Evolutionary conservation across 2,888 invertebrate genomes (phyloP).

Genomic region (Parnassius glacialis): DNA sequence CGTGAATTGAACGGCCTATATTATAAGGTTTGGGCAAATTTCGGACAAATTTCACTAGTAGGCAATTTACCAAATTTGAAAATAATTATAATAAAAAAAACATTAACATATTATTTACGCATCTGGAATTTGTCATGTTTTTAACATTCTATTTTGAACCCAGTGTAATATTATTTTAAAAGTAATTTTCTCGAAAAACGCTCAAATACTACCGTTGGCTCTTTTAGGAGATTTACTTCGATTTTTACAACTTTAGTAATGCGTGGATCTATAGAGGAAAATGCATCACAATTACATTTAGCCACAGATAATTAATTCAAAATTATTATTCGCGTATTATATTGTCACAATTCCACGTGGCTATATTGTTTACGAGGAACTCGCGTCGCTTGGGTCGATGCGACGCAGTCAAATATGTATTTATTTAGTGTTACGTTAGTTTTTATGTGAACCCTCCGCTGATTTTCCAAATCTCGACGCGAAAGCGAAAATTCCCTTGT

Average conservation of each 20-base stretch:
- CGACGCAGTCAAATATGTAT: constrained; percentile 42
- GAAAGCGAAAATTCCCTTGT: constrained; percentile 21
- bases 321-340: not conserved
- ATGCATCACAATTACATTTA: constrained; percentile 1
- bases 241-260: not conserved
- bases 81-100: not conserved
- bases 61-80: not conserved
- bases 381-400: constrained; percentile 21
- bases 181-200: not conserved
- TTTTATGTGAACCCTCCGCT: constrained; percentile 40
- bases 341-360: constrained; percentile 10
- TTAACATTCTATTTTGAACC: no score
- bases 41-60: not conserved
- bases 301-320: not conserved
- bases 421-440: constrained; percentile 57
- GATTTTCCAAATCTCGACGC: constrained; percentile 26
- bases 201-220: not conserved
- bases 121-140: no score
- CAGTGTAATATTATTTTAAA: not conserved
- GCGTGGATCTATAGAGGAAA: not conserved
- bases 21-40: not conserved
- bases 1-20: not conserved
- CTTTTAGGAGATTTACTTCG: not conserved
- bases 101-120: not conserved
- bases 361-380: constrained; percentile 30